Evolutionary conservation across 2,797 vertebrate genomes (phyloP), one percentile per base, ranked within the genome.

Genomic region (Crenuchus spilurus): DNA sequence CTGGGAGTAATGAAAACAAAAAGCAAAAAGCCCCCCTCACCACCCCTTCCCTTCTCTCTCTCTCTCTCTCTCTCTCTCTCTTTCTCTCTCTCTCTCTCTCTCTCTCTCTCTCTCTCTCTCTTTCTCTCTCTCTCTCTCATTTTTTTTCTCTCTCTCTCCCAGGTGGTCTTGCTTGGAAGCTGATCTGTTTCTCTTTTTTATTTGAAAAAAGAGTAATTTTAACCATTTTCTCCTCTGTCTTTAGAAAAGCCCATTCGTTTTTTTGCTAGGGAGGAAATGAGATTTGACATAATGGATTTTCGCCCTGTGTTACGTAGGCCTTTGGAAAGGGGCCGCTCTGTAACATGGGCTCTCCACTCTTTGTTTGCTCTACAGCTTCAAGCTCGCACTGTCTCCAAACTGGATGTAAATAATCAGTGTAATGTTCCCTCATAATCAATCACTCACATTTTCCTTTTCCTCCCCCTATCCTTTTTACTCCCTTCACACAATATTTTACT

Each of bases 261-360:
- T 91, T 92, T 91, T 87, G 86, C 85, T 83, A 74, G 55, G 57
- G 87, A 93, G 92, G 91, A 94, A 93, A 92, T 93, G 72, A 88
- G 87, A 91, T 92, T 92, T 92, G 91, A 93, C 92, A 92, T 93
- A 92, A 93, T 93, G 91, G 89, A 90, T 91, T 92, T 92, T 89
- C 85, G 76, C 88, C 84, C 87, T 79, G 83, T 75, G 82, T 90
- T 90, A 85, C 86, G 88, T 84, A 88, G 90, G 89, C 62, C 18
- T 22, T 84, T 83, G 77, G 80, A 81, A 86, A 84, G 84, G 81
- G 69, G 69, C 74, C 74, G 70, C 75, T 60, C 62, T 77, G 78
- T 84, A 82, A 88, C 81, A 83, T 80, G 57, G 69, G 79, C 30
- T 63, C 76, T 66, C 24, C 72, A 37, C 74, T 78, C 81, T 87